Evolutionary conservation across 1,140 invertebrate genomes (phyloP).

Genomic region (Drosophila sproati): DNA sequence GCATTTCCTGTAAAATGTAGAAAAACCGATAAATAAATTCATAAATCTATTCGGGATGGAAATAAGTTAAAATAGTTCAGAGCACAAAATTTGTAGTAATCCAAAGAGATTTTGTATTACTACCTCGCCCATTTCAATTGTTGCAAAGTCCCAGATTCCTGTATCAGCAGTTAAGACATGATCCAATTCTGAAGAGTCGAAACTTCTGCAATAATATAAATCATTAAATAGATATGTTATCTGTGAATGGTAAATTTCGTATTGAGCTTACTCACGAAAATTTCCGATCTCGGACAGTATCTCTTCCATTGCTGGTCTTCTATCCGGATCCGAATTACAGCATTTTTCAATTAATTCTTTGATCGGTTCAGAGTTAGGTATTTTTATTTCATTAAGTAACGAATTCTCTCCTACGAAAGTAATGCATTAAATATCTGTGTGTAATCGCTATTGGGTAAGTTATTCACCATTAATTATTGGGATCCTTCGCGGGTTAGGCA

Average conservation of each 20-base stretch:
- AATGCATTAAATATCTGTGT: neutral
- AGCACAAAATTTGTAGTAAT: no score
- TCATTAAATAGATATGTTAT: neutral
- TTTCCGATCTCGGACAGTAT: neutral
- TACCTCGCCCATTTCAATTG: neutral
- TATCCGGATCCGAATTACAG: neutral
- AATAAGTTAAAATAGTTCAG: no score
- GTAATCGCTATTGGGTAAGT: neutral
- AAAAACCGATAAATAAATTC: neutral
- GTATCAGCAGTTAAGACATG: neutral
- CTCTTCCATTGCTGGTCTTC: neutral
- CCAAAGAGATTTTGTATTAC: neutral
- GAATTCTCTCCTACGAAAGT: neutral
- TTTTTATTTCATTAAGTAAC: neutral
- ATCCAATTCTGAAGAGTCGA: neutral
- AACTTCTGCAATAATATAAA: neutral
- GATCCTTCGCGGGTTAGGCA: no score
- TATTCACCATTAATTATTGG: neutral
- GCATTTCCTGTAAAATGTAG: neutral
- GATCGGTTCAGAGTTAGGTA: neutral
- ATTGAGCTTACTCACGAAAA: neutral
- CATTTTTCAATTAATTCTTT: neutral
- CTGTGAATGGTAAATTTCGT: neutral
- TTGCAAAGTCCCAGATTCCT: neutral
- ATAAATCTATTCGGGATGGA: no score